Base-by-base conservation (phyloP, 2,888 invertebrate genomes). In the Clivina fossor region DNA sequence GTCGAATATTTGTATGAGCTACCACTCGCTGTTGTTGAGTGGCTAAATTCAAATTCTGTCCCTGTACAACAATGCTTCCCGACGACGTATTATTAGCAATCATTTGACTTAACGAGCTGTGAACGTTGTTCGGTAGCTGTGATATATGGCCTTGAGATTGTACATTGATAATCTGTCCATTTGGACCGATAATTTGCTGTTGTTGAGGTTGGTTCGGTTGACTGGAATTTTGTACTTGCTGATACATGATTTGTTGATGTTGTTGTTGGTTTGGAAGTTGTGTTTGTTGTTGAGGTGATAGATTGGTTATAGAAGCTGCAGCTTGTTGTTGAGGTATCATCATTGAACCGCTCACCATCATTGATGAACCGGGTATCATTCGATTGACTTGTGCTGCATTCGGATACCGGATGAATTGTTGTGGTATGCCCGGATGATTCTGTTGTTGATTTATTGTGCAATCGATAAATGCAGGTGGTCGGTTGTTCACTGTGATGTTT, bases 91-190 rank as follows among this genome's bases (percentile, higher is more conserved):
- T 60, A 50, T 51, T 62, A 22, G 58, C 35, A 38, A 62, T 46
- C 26, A 63, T 58, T 48, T 61, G 59, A 38, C 61, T 61, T 11
- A 62, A 28, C 16, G 57, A 53, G 5, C 60, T 60, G n/a, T 56
- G 55, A 8, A 58, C 58, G 15, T 55, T 55, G 3, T 41, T 48
- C 24, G 57, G 54, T 37, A 58, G 44, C 37, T 60, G 58, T 75
- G 77, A 62, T 73, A 78, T 63, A 74, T 74, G 70, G 18, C 46
- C 46, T 33, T 58, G 57, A 15, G 66, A 73, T 22, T 78, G 78
- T 64, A 82, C 76, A 28, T 80, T 80, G 53, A 82, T 80, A 43
- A 82, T 75, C 69, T 82, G 82, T 35, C 82, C 82, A 60, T 81
- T 81, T 1, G 80, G 78, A 7, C 80, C 80, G 55, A 81, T 68